Conservation (phyloP, 2,888 invertebrate species). For the Parnassius mnemosyne region DNA sequence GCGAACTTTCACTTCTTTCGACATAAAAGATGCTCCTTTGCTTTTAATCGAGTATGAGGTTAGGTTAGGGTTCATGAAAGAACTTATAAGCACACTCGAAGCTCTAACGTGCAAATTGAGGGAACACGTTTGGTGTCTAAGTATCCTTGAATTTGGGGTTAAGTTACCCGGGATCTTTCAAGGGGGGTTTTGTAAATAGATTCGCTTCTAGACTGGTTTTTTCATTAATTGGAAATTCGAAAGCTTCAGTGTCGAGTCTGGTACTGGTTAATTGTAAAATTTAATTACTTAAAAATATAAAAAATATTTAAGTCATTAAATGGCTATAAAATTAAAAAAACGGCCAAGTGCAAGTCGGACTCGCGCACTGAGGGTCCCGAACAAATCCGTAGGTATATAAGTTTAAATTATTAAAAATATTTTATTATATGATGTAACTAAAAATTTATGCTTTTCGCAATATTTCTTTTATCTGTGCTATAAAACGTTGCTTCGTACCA, state of each 20-base stretch:
- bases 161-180: conserved; percentile 28
- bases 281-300: too few relatives aligned
- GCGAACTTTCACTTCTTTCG: background rate
- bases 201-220: conserved; percentile 26
- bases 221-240: conserved; percentile 20
- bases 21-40: conserved; percentile 19
- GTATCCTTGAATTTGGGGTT: conserved; percentile 27
- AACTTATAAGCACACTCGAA: conserved; percentile 35
- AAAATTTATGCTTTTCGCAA: too few relatives aligned
- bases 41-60: conserved; percentile 22
- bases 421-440: too few relatives aligned
- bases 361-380: too few relatives aligned
- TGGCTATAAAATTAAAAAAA: too few relatives aligned
- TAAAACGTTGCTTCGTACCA: too few relatives aligned
- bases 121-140: conserved; percentile 41
- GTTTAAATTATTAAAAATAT: too few relatives aligned
- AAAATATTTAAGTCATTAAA: too few relatives aligned
- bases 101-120: conserved; percentile 46
- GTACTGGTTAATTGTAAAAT: background rate
- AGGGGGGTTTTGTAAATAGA: conserved; percentile 33
- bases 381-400: too few relatives aligned
- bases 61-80: conserved; percentile 22
- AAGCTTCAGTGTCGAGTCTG: background rate
- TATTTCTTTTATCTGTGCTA: too few relatives aligned
- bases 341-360: too few relatives aligned